Evolutionary conservation across 2,888 invertebrate species (phyloP).

Genomic region (Craniophora ligustri): DNA sequence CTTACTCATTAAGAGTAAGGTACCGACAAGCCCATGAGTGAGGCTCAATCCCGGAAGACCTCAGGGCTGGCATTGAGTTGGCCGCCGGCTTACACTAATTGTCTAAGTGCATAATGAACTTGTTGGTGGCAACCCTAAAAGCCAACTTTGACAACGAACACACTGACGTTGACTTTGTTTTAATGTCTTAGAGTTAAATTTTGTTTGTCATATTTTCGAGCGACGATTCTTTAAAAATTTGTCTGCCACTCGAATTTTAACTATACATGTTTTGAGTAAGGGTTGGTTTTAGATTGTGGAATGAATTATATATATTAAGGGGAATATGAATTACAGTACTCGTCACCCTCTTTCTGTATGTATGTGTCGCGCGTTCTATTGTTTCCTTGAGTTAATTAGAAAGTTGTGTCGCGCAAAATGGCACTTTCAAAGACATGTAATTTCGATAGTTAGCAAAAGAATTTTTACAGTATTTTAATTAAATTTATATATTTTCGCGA

Average conservation of each 20-base stretch:
- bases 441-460: conserved; percentile 26
- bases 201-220: conserved; percentile 48
- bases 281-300: conserved; percentile 45
- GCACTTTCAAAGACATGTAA: conserved; percentile 47
- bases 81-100: conserved; percentile 84
- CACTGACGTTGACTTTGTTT: conserved; percentile 54
- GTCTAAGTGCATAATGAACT: conserved; percentile 88
- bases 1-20: conserved; percentile 56
- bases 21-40: conserved; percentile 59
- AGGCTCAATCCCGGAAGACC: conserved; percentile 77
- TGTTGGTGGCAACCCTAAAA: conserved; percentile 79
- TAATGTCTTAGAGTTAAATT: conserved; percentile 55
- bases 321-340: conserved; percentile 68
- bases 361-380: conserved; percentile 70
- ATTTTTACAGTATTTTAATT: conserved; percentile 29
- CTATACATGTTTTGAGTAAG: not conserved
- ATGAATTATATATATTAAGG: conserved; percentile 52
- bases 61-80: conserved; percentile 69
- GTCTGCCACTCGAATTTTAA: conserved; percentile 11
- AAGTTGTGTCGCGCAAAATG: conserved; percentile 68
- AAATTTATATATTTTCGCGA: not conserved
- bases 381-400: conserved; percentile 80
- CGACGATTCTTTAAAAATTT: conserved; percentile 43
- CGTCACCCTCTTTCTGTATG: conserved; percentile 75
- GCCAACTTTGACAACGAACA: conserved; percentile 57